Percentiles rank a stretch among this genome's conserved stretches.
These are phyloP conservation scores for Euleptes europaea DNA, from an alignment of 2,113 vertebrate species.

Conservation along the genomic window DNA sequence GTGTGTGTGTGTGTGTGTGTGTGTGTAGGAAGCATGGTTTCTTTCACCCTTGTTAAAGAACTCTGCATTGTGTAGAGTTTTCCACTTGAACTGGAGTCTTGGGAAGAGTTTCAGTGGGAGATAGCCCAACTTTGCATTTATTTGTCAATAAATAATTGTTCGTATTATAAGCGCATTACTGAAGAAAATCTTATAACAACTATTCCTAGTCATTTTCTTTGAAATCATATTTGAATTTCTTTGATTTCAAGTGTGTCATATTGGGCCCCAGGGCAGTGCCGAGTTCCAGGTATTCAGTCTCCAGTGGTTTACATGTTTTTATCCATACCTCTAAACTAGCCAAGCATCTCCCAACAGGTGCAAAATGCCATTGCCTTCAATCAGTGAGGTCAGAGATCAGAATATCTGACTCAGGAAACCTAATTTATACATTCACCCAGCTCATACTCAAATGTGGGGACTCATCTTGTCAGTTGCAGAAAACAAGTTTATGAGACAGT, in stretches of 20 bases:
- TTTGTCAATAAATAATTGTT: slow-evolving; percentile 27
- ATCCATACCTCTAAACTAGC: background rate
- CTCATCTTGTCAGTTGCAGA: background rate
- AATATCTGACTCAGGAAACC: background rate
- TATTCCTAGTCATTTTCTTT: background rate
- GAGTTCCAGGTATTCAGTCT: background rate
- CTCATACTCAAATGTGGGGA: background rate
- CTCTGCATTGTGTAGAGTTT: slow-evolving; percentile 18
- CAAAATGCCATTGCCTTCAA: background rate
- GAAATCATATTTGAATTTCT: background rate
- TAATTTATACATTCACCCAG: background rate
- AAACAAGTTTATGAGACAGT: background rate
- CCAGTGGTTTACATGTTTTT: background rate
- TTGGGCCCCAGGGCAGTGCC: background rate
- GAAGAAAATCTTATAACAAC: background rate
- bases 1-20: background rate
- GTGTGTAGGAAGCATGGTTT: slow-evolving; percentile 11
- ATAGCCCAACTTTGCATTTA: background rate
- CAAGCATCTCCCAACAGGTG: background rate
- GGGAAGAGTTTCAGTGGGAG: slow-evolving; percentile 17
- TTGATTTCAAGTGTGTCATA: background rate
- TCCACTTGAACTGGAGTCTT: slow-evolving; percentile 21
- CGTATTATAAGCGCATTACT: background rate
- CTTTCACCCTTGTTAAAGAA: slow-evolving; percentile 6
- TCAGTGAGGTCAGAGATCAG: background rate